These are phyloP conservation scores for Bemisia tabaci DNA, from an alignment of 1,140 invertebrate species.

Conservation along the genomic window DNA sequence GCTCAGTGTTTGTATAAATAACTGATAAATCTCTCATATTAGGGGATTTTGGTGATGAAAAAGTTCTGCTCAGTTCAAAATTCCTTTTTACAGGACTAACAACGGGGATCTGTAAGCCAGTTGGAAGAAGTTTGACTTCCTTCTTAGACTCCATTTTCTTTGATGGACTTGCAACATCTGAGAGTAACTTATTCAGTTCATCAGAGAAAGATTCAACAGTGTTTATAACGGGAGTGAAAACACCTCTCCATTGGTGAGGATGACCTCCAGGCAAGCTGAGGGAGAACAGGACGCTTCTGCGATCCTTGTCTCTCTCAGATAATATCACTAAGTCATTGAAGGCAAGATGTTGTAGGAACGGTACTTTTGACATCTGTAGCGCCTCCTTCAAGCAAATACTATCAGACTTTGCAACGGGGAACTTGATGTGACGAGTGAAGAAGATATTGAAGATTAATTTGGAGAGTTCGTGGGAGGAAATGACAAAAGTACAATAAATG, in stretches of 20 bases:
- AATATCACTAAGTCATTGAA: conserved; percentile 50
- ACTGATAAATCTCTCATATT: conserved; percentile 6
- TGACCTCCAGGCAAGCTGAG: conserved; percentile 62
- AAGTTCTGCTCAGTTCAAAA: neutral
- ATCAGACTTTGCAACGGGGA: conserved; percentile 4
- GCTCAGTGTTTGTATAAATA: neutral
- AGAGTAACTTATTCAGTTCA: neutral
- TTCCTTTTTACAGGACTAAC: neutral
- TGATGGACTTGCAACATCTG: neutral
- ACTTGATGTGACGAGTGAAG: conserved; percentile 5
- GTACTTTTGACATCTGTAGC: conserved; percentile 38
- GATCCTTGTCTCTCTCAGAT: conserved; percentile 37
- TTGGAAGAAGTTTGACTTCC: neutral
- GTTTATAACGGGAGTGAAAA: conserved; percentile 29
- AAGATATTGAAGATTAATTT: conserved; percentile 10
- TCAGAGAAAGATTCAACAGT: neutral
- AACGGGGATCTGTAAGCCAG: neutral
- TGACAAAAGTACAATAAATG: neutral
- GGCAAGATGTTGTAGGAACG: conserved; percentile 52
- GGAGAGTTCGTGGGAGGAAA: conserved; percentile 8
- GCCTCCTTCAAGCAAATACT: conserved; percentile 38
- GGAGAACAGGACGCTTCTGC: conserved; percentile 46
- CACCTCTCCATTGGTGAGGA: conserved; percentile 61
- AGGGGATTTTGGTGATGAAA: neutral
- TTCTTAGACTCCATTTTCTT: neutral